These are phyloP conservation scores for Parnassius smintheus DNA, from an alignment of 2,888 invertebrate genomes.

Conservation along the genomic window DNA sequence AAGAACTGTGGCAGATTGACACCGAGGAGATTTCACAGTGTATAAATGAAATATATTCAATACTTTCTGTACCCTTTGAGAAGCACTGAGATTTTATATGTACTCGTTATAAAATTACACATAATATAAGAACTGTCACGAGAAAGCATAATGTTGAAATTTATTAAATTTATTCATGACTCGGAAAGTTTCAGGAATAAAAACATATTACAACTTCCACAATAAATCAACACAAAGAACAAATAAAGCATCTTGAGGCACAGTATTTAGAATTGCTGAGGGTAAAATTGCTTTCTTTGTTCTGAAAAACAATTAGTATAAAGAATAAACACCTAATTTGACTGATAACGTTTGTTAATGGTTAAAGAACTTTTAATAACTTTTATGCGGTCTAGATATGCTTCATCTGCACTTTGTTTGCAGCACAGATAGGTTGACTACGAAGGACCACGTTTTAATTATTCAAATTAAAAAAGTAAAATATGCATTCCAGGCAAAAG, in stretches of 20 bases:
- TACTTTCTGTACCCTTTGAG: background rate
- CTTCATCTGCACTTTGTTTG: no score
- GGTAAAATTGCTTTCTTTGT: background rate
- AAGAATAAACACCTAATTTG: no score
- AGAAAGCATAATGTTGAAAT: constrained; percentile 14
- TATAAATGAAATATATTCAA: constrained; percentile 2
- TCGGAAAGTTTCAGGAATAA: constrained; percentile 23
- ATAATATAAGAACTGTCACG: constrained; percentile 7
- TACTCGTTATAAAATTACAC: constrained; percentile 8
- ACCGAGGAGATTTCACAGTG: no score
- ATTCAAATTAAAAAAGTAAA: no score
- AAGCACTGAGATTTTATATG: constrained; percentile 6
- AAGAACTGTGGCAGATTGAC: no score
- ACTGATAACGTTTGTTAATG: no score
- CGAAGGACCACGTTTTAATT: no score
- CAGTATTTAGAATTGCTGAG: background rate
- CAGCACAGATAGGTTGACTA: no score
- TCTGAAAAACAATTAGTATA: no score
- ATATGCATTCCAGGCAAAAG: no score
- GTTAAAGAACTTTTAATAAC: no score
- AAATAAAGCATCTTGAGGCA: constrained; percentile 18
- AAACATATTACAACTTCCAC: constrained; percentile 22
- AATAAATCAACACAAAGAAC: constrained; percentile 23
- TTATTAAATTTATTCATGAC: constrained; percentile 24
- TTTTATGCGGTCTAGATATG: no score